Conservation (phyloP, 2,888 invertebrate genomes). For the Scaptomyza polygonia region DNA sequence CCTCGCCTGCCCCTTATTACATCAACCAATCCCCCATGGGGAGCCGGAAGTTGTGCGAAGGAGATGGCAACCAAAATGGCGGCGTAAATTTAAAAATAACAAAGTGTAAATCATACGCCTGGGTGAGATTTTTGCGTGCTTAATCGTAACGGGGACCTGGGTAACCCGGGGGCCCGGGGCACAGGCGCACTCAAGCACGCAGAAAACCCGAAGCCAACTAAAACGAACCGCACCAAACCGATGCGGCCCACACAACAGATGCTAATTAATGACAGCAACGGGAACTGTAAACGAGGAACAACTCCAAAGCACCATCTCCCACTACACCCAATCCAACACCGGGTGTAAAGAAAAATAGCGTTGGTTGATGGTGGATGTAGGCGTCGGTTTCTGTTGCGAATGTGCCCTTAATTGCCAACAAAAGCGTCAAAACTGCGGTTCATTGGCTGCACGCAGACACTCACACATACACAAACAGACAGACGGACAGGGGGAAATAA, state of each 20-base stretch:
- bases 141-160: slow-evolving; percentile 21
- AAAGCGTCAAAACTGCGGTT: slow-evolving; percentile 74
- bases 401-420: slow-evolving; percentile 77
- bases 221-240: slow-evolving; percentile 32
- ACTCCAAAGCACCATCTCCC: slow-evolving; percentile 5
- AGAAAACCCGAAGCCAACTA: slow-evolving; percentile 9
- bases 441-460: slow-evolving; percentile 60
- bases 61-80: slow-evolving; percentile 63
- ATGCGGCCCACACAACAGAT: slow-evolving; percentile 58
- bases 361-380: slow-evolving; percentile 2
- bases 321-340: not conserved
- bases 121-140: slow-evolving; percentile 49
- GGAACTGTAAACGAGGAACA: slow-evolving; percentile 17
- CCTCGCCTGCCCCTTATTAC: not conserved
- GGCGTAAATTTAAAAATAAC: slow-evolving; percentile 74
- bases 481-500: too few relatives aligned
- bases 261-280: slow-evolving; percentile 69
- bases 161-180: slow-evolving; percentile 36
- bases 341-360: slow-evolving; percentile 27
- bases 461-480: slow-evolving; percentile 22
- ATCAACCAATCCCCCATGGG: not conserved
- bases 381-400: slow-evolving; percentile 44
- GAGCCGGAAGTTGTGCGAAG: slow-evolving; percentile 42
- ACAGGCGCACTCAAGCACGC: slow-evolving; percentile 60
- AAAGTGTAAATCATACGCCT: slow-evolving; percentile 78